Base-by-base conservation (phyloP, 1,140 invertebrate genomes). In the Diploscapter pachys region DNA sequence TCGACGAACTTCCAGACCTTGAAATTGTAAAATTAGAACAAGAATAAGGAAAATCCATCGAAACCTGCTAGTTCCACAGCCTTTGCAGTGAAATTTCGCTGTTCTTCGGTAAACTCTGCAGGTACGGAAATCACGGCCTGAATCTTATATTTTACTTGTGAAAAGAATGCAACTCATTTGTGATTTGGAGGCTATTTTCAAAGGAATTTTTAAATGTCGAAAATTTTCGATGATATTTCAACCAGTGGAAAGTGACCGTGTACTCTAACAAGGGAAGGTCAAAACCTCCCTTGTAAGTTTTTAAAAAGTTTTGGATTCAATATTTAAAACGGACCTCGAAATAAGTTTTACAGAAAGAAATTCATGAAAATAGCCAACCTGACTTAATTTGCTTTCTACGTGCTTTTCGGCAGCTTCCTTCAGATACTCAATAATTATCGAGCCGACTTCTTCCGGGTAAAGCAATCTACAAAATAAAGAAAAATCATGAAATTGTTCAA, bases 1-100 rank as follows among this genome's bases (percentile, higher is more conserved):
- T 88, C 93, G 90, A 81, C 95, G 89, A 80, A 94, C 92, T 81
- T 95, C 93, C 73, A 93, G 87, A 3, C 90, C 92, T 76, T n/a
- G 4, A 79, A 77, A 75, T 3, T 48, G 66, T 49, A 72, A 56
- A 31, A 31, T 72, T 48, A 13, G 48, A 78, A 5, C 51, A 53
- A 50, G 50, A 49, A 5, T 48, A 53, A 76, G 64, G 13, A 2
- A n/a, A n/a, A n/a, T n/a, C n/a, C n/a, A n/a, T n/a, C n/a, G n/a
- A n/a, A 2, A 81, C 82, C 82, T 50, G 85, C 82, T 9, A 80
- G n/a, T 69, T 75, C 66, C 2, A 83, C 83, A 4, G 85, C 83
- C 51, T 76, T 78, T 4, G 54, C 56, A 2, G 83, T 85, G 52
- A 64, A 72, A 73, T 82, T 86, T 57, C 83, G 54, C 65, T 85